Conservation (phyloP, 2,888 invertebrate genomes). For the Xanthorhoe spadicearia region DNA sequence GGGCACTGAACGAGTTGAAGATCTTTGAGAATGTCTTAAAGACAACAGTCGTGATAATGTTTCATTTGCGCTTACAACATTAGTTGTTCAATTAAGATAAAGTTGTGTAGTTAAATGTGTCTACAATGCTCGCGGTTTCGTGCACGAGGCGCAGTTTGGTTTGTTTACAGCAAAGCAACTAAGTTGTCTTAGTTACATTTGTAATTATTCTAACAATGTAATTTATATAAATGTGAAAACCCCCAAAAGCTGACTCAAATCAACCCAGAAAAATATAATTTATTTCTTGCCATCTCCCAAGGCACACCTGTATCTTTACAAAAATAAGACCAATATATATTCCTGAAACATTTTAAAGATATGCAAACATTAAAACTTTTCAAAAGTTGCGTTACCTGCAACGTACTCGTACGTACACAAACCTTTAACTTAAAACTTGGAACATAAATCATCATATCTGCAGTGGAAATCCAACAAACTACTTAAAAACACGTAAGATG, state of each 20-base stretch:
- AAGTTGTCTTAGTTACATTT: slow-evolving; percentile 19
- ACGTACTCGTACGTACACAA: slow-evolving; percentile 12
- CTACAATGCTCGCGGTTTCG: slow-evolving; percentile 11
- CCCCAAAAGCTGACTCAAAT: no score
- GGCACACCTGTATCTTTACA: background rate
- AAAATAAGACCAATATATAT: slow-evolving; percentile 10
- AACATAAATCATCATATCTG: slow-evolving; percentile 34
- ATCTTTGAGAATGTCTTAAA: no score
- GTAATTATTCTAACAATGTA: background rate
- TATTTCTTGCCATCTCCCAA: background rate
- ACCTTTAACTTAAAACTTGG: slow-evolving; percentile 24
- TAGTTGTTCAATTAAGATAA: slow-evolving; percentile 9
- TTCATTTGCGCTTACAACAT: background rate
- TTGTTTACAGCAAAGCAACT: slow-evolving; percentile 13
- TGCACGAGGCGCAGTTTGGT: slow-evolving; percentile 19
- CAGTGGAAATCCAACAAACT: slow-evolving; percentile 27
- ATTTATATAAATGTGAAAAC: background rate
- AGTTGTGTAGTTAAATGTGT: slow-evolving; percentile 11
- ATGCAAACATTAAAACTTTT: slow-evolving; percentile 13
- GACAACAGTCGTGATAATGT: no score
- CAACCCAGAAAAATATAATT: background rate
- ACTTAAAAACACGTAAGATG: slow-evolving; percentile 20
- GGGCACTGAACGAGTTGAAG: no score
- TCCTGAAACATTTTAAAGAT: background rate
- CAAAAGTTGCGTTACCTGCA: slow-evolving; percentile 1